Base-by-base conservation (phyloP, 2,113 vertebrate genomes). In the Silurus glanis region DNA sequence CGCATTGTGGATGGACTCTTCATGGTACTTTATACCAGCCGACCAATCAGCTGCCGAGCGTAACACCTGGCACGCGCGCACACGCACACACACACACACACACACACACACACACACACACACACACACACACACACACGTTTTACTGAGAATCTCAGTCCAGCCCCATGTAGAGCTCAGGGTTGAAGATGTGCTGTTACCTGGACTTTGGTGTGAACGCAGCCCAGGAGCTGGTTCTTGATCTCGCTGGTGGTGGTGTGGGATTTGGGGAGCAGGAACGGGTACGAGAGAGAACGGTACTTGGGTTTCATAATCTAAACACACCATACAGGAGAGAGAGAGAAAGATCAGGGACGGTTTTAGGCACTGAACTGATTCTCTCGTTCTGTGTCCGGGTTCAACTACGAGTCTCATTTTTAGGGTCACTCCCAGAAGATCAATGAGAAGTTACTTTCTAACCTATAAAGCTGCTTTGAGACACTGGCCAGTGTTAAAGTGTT, bases 1-100 rank as follows among this genome's bases (percentile, higher is more conserved):
- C 61, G 98, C 98, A 0, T 91, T 89, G 87, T 99, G 97, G 93
- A 99, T 99, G 86, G 98, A 99, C 87, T 98, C 97, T 91, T 99
- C 98, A 0, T 97, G 96, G 92, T 98, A 95, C 72, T 99, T 99
- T 83, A 99, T 99, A 61, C 98, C 98, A 0, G 97, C 98, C 0
- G 98, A 99, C 98, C 98, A 99, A 83, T 99, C 98, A 0, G 95
- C 94, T 47, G 97, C 95, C 0, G 98, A 99, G 49, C 98, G 96
- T 64, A 99, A 93, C 88, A 99, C 93, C 98, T 99, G 89, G 0
- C 7, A 59, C 0, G 71, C 49, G 14, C 53, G 14, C 6, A 58
- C 21, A 9, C 72, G 1, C 19, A 75, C 47, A 2, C 74, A 7
- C 86, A 3, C 84, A 5, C 23, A 37, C 37, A 37, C 7, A 21